Conservation (phyloP, 2,888 invertebrate species). For the Busseola fusca region DNA sequence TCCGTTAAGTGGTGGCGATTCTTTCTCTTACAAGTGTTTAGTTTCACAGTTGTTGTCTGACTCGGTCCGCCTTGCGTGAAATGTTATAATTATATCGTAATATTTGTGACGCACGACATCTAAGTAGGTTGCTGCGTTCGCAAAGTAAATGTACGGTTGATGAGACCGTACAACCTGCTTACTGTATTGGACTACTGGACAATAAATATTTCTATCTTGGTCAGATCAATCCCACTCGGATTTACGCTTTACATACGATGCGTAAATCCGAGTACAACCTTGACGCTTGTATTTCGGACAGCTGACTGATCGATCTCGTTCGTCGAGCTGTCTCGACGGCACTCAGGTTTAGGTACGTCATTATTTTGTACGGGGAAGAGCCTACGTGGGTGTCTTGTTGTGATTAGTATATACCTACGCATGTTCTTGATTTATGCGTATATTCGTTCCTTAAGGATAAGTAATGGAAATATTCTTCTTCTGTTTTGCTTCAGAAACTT, state of each 20-base stretch:
- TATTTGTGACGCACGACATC: too few relatives aligned
- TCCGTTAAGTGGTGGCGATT: too few relatives aligned
- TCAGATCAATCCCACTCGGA: too few relatives aligned
- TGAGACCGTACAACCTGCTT: too few relatives aligned
- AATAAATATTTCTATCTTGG: too few relatives aligned
- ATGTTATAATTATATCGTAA: too few relatives aligned
- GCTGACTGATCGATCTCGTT: conserved; percentile 40
- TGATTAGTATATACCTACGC: not conserved
- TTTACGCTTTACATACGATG: not conserved
- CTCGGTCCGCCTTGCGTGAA: too few relatives aligned
- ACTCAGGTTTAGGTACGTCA: conserved; percentile 15
- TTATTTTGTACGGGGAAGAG: conserved; percentile 24
- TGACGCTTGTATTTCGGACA: conserved; percentile 15
- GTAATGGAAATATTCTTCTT: not conserved
- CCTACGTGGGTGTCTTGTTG: not conserved
- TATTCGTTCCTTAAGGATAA: not conserved
- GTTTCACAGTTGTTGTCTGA: too few relatives aligned
- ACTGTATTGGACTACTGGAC: too few relatives aligned
- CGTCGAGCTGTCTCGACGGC: conserved; percentile 23
- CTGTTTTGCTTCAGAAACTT: not conserved
- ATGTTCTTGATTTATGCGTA: not conserved
- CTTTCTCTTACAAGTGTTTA: too few relatives aligned
- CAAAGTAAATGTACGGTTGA: too few relatives aligned
- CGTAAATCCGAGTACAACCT: conserved; percentile 11
- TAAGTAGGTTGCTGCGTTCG: too few relatives aligned